Evolutionary conservation across 2,113 vertebrate species (phyloP), one percentile per base, ranked within the genome.

Genomic region (Coptodon bakossiorum): DNA sequence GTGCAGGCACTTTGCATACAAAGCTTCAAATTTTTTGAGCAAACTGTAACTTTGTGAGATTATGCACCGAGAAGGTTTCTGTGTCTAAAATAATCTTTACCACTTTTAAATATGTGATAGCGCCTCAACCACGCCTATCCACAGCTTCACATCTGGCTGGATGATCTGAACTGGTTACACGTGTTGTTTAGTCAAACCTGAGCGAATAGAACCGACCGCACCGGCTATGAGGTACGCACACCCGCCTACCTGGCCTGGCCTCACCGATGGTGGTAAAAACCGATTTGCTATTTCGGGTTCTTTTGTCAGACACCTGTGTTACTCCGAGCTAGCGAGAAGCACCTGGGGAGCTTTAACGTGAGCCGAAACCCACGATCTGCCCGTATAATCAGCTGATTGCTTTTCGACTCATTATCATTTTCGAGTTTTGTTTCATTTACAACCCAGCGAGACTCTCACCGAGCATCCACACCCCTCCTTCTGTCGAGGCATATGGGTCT

Each of bases 371-470:
- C 89, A 90, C 89, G 83, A 93, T 89, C 84, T 59, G 78, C 79
- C 5, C 24, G 57, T 89, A 71, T 87, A 88, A 91, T 94, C 94
- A 94, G 86, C 87, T 80, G 88, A 93, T 88, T 93, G 86, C 88
- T 90, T 93, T 86, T 90, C 73, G 8, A 88, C 89, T 93, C 88
- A 92, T 95, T 96, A 95, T 92, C 88, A 86, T 93, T 90, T 89
- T 85, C 83, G 89, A 88, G 93, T 86, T 92, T 94, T 91, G 87
- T 96, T 96, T 95, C 91, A 96, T 96, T 96, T 96, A 92, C 95
- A 95, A 66, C 94, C 95, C 94, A 94, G 93, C 90, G 84, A 91
- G 93, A 81, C 86, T 88, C 92, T 84, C 29, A 83, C 80, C 36
- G 56, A 88, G 88, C 84, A 82, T 86, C 93, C 92, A 90, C 90